A percentile compares a stretch with the other conserved stretches of the same genome.
Conservation (phyloP, 1,140 invertebrate species). For the Drosophila erecta region DNA sequence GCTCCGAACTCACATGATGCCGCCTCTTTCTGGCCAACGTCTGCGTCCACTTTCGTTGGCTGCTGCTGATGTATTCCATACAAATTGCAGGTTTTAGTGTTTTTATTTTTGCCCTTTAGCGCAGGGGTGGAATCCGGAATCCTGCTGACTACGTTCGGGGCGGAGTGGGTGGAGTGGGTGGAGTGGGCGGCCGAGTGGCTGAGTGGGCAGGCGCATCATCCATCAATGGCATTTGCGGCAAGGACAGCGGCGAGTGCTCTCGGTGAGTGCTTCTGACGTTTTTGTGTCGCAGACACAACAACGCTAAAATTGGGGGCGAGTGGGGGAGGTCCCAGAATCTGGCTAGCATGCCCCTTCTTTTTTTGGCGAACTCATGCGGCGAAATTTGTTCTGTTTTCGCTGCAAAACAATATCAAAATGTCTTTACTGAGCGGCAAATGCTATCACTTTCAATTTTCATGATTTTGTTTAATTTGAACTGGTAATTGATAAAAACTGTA, state of each 20-base stretch:
- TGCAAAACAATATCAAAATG: conserved; percentile 35
- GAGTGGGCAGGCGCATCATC: conserved; percentile 71
- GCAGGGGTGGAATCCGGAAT: conserved; percentile 19
- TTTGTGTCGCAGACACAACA: conserved; percentile 66
- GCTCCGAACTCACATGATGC: conserved; percentile 35
- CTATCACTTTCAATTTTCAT: background rate
- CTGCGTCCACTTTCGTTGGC: conserved; percentile 31
- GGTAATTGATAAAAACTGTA: no score
- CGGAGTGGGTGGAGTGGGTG: background rate
- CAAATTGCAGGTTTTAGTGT: conserved; percentile 80
- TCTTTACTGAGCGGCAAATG: conserved; percentile 11
- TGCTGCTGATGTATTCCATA: conserved; percentile 79
- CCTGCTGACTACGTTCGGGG: background rate
- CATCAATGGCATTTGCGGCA: conserved; percentile 81
- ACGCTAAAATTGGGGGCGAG: conserved; percentile 1
- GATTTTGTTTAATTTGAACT: background rate
- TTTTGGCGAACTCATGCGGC: conserved; percentile 9
- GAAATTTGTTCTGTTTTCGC: conserved; percentile 52
- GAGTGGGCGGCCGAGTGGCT: background rate
- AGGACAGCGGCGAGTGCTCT: conserved; percentile 56
- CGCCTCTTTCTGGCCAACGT: conserved; percentile 62
- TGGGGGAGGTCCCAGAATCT: conserved; percentile 16
- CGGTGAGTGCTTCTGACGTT: conserved; percentile 69
- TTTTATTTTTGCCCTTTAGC: conserved; percentile 65
- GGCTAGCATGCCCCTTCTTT: conserved; percentile 20